A percentile compares a stretch with the other conserved stretches of the same genome.
Conservation (phyloP, 2,888 invertebrate species). For the Tolmerus cingulatus region DNA sequence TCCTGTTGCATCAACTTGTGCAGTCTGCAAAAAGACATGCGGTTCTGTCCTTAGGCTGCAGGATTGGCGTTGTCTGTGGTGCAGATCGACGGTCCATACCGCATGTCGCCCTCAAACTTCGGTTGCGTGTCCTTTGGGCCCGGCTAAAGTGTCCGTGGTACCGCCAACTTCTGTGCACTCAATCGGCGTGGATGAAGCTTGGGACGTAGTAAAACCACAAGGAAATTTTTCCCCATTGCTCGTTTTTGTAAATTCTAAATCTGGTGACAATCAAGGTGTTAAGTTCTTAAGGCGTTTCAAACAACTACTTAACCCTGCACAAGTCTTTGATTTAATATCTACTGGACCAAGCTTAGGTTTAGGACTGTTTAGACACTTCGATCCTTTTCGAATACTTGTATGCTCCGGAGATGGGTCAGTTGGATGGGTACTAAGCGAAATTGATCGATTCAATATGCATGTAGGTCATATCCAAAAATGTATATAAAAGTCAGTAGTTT, state of each 20-base stretch:
- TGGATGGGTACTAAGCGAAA: slow-evolving; percentile 96
- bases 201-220: slow-evolving; percentile 82
- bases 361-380: slow-evolving; percentile 91
- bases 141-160: slow-evolving; percentile 89
- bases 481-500: not conserved
- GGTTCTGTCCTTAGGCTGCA: slow-evolving; percentile 93
- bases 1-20: slow-evolving; percentile 92
- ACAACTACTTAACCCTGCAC: slow-evolving; percentile 94
- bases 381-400: slow-evolving; percentile 93
- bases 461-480: slow-evolving; percentile 67
- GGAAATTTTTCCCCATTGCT: slow-evolving; percentile 76
- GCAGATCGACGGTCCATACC: slow-evolving; percentile 90
- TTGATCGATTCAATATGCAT: slow-evolving; percentile 94
- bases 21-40: slow-evolving; percentile 93
- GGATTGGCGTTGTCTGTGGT: slow-evolving; percentile 98
- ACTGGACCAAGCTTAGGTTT: slow-evolving; percentile 85
- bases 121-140: slow-evolving; percentile 85
- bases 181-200: slow-evolving; percentile 88
- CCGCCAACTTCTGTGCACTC: slow-evolving; percentile 93
- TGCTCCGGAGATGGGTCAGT: slow-evolving; percentile 98
- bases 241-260: slow-evolving; percentile 97
- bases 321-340: slow-evolving; percentile 95
- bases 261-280: slow-evolving; percentile 97
- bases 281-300: slow-evolving; percentile 94
- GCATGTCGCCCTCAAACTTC: slow-evolving; percentile 83